Conservation (phyloP, 2,113 vertebrate genomes). For the Ciconia maguari region DNA sequence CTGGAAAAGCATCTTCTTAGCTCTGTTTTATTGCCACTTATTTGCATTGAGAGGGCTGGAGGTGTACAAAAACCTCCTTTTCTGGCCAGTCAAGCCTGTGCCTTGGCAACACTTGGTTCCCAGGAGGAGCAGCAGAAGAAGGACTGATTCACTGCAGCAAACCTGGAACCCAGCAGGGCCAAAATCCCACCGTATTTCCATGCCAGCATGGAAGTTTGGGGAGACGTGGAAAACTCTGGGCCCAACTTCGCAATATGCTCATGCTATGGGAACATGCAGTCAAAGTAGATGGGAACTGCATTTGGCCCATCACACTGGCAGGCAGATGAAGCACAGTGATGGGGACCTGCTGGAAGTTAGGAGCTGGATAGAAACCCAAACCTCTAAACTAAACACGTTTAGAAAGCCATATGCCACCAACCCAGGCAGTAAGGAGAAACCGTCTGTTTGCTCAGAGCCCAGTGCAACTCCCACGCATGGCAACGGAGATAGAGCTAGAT, state of each 20-base stretch:
- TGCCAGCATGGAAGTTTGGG: not conserved
- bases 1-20: not conserved
- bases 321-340: not conserved
- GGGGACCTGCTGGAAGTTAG: conserved; percentile 26
- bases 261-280: rapidly evolving
- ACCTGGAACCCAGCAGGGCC: not conserved
- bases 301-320: conserved; percentile 38
- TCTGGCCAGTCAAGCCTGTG: not conserved
- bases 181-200: not conserved
- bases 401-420: conserved; percentile 2
- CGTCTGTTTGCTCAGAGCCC: conserved; percentile 35
- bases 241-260: not conserved
- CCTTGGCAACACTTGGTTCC: not conserved
- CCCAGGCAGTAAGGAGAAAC: conserved; percentile 17
- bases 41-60: not conserved
- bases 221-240: not conserved
- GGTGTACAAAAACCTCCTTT: not conserved
- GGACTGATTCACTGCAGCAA: not conserved
- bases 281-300: not conserved
- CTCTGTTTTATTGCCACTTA: not conserved
- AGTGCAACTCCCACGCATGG: not conserved
- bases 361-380: conserved; percentile 8
- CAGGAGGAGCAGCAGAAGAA: not conserved
- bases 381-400: conserved; percentile 12
- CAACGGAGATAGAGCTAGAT: not conserved